phyloP scores from a whole-genome alignment of 1,140 invertebrate genomes.

The Brachionus manjavacas region DNA sequence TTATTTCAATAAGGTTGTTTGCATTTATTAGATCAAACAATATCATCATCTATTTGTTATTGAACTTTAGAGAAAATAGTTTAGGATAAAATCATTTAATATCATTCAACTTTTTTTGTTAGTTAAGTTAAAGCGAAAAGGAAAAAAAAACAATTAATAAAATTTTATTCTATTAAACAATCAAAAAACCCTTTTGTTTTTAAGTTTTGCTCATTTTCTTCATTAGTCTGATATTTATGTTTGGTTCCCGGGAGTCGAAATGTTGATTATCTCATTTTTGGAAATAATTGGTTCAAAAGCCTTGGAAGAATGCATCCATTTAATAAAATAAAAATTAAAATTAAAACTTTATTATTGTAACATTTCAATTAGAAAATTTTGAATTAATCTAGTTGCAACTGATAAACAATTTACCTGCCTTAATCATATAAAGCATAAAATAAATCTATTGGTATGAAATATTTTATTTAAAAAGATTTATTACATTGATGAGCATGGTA shows the following conservation, averaged over 20 bases:
- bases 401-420: constrained; percentile 35
- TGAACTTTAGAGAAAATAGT: background rate
- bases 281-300: background rate
- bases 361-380: constrained; percentile 20
- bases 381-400: background rate
- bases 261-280: constrained; percentile 5
- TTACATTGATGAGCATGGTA: constrained; percentile 3
- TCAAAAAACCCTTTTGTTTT: background rate
- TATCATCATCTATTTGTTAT: background rate
- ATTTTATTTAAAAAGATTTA: constrained; percentile 8
- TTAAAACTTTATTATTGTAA: constrained; percentile 23
- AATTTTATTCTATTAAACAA: background rate
- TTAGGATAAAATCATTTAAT: background rate
- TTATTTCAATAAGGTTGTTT: background rate
- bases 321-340: background rate
- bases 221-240: background rate
- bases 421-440: constrained; percentile 17
- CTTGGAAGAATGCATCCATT: background rate
- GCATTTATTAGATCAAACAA: background rate
- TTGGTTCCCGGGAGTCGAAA: background rate
- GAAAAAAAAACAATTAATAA: constrained; percentile 5
- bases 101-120: background rate
- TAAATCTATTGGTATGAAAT: background rate
- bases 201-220: background rate
- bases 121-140: background rate